Evolutionary conservation across 1,140 invertebrate genomes (phyloP), one percentile per base, ranked within the genome.

Genomic region (Vollenhovia emeryi): DNA sequence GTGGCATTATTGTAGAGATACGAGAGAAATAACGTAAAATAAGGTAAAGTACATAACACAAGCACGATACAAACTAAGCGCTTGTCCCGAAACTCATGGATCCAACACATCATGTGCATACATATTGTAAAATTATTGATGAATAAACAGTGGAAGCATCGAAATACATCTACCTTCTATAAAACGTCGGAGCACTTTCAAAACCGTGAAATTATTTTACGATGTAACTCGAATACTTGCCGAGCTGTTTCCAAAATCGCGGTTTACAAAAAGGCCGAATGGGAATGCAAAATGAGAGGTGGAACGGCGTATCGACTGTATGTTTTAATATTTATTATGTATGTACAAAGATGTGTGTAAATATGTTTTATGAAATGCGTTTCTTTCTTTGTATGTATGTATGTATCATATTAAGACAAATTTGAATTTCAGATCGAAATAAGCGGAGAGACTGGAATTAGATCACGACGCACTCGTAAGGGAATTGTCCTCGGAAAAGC

Each of bases 381-480:
- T 73, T 86, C 52, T 62, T 75, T 74, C 80, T 88, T 59, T 85
- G 64, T 85, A 80, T 68, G 80, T 85, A 80, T 68, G 80, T 88
- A 85, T 86, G 75, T 86, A 88, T 78, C 59, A 86, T 87, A 73
- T 43, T 80, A 45, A 60, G 33, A 86, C 60, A 68, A 84, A 80
- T 86, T 90, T 57, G 48, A 71, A 71, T 84, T 88, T 27, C 86
- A 83, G 73, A 83, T 64, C 71, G 57, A 64, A 78, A 30, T 30
- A 83, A 79, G 52, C 45, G 50, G 48, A 60, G 57, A 88, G 43
- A 87, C 74, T 79, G 68, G 57, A 59, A 86, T 96, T 93, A 97
- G 92, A 97, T 97, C 59, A 97, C 95, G 85, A 97, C 95, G 91
- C 96, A 97, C 91, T 97, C 96, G 87, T 96, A 96, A n/a, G 96